Evolutionary conservation across 2,888 invertebrate species (phyloP), one percentile per base, ranked within the genome.

Genomic region (Lamellibrachia columna): DNA sequence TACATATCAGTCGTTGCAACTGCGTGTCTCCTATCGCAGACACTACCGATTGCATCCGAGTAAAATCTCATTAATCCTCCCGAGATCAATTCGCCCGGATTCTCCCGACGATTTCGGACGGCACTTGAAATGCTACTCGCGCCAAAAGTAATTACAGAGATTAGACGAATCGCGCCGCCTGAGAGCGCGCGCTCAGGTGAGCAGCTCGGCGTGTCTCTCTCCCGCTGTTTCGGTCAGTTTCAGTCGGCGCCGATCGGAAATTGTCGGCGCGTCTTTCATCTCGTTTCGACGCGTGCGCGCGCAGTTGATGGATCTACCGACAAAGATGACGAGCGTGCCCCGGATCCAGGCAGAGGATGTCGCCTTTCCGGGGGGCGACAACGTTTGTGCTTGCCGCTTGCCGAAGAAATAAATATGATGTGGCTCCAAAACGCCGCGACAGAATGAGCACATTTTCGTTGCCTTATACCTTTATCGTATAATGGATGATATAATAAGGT

Each of bases 51-150:
- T 75, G 75, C 75, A 22, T 15, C 6, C 75, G 75, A 15, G 75
- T 75, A 75, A 75, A 75, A 75, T 75, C 75, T 75, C 75, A 75
- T 75, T 75, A 75, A 75, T 75, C 75, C n/a, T 75, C 75, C 75
- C 75, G 75, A 75, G 75, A 75, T 75, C 75, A 75, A 75, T 75
- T 75, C 75, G 75, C 75, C 75, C 75, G 75, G 75, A 75, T 75
- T 22, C 75, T 75, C 22, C 1, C 75, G 75, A 75, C 75, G 75
- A 75, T 22, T 75, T 75, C 75, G 75, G 75, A 75, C n/a, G 75
- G 75, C 75, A 75, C 75, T 75, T 75, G 75, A 75, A 75, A 75
- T 75, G 75, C 75, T 22, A 22, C 75, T 75, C 75, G 75, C 75
- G 75, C 75, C 75, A 75, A 75, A 75, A 75, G 75, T 75, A 75